These are phyloP conservation scores for Beris morrisii DNA, from an alignment of 2,888 invertebrate species.

Conservation along the genomic window DNA sequence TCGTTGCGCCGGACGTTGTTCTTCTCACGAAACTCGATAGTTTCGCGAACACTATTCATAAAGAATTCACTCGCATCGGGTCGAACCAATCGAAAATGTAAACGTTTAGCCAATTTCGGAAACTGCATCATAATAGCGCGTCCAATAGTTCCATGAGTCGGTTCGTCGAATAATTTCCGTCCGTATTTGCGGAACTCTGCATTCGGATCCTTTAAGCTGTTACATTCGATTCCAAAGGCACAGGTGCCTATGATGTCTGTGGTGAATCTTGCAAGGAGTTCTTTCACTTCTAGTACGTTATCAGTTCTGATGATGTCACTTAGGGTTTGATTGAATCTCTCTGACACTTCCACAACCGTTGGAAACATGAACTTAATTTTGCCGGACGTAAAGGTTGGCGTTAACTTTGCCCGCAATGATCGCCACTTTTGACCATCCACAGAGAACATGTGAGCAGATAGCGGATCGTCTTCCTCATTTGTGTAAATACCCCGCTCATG, in stretches of 20 bases:
- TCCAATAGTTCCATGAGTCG: conserved; percentile 6
- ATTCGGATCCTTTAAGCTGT: conserved; percentile 48
- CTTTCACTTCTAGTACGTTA: conserved; percentile 51
- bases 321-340: conserved; percentile 36
- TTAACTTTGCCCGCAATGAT: conserved; percentile 50
- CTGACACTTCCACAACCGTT: conserved; percentile 44
- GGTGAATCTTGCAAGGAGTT: conserved; percentile 51
- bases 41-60: conserved; percentile 49
- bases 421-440: conserved; percentile 53
- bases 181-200: conserved; percentile 45
- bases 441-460: conserved; percentile 44
- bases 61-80: conserved; percentile 47
- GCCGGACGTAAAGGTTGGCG: conserved; percentile 55
- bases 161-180: conserved; percentile 34
- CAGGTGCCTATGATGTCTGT: conserved; percentile 55
- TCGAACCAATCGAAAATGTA: conserved; percentile 41
- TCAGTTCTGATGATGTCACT: conserved; percentile 36
- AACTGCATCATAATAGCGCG: background rate
- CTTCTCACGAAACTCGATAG: conserved; percentile 52
- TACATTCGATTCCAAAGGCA: conserved; percentile 53
- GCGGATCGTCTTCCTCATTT: conserved; percentile 45
- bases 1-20: conserved; percentile 55
- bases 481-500: conserved; percentile 44
- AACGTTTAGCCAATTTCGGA: background rate
- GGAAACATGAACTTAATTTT: conserved; percentile 54